Conservation (phyloP, 1,140 invertebrate genomes). For the Armadillidium nasatum region DNA sequence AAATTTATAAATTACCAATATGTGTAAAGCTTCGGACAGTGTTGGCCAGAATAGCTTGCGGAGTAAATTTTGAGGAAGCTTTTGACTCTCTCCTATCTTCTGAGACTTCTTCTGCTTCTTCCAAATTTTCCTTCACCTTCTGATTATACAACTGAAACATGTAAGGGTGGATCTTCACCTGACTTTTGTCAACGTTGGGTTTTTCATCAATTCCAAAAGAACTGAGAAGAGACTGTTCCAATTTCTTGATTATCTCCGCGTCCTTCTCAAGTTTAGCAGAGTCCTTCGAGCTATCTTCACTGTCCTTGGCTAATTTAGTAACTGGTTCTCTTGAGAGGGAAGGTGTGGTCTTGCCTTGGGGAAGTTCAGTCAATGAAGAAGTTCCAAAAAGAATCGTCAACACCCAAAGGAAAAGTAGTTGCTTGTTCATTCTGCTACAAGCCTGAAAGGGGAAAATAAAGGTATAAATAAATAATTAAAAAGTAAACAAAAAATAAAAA, state of each 20-base stretch:
- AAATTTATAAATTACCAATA: neutral
- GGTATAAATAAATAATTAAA: no score
- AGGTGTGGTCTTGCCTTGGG: no score
- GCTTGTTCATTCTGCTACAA: neutral
- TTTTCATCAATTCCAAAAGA: neutral
- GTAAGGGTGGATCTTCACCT: neutral
- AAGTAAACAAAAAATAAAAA: no score
- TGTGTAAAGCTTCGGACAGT: neutral
- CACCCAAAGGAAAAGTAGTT: neutral
- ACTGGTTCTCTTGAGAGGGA: no score
- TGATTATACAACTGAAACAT: neutral
- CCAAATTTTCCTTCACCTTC: neutral
- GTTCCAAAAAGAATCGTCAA: neutral
- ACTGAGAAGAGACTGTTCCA: neutral
- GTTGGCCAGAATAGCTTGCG: neutral
- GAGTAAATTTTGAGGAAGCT: neutral
- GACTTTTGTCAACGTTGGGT: neutral
- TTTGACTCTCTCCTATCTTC: neutral
- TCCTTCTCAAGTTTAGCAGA: neutral
- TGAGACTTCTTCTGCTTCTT: neutral
- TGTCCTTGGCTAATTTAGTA: no score
- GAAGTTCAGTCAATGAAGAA: neutral
- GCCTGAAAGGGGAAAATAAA: neutral
- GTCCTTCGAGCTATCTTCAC: no score
- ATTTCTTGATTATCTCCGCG: neutral